phyloP scores from a whole-genome alignment of 1,140 invertebrate species.

The Tetragnatha versicolor region DNA sequence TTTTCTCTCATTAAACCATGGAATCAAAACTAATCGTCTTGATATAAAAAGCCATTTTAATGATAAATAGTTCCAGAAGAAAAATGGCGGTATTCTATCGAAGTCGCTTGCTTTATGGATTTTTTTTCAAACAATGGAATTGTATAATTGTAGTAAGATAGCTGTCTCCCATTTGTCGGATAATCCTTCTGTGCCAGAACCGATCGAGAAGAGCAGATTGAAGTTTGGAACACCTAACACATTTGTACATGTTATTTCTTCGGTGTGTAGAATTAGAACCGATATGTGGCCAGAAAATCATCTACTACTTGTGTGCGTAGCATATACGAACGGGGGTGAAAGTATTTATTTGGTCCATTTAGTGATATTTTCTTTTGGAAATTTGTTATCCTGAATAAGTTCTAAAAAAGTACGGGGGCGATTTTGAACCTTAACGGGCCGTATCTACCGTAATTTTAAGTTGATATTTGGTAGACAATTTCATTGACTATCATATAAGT shows the following conservation, averaged over 20 bases:
- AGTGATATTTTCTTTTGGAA: no score
- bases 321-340: no score
- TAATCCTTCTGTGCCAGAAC: conserved; percentile 29
- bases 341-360: no score
- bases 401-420: no score
- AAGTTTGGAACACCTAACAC: background rate
- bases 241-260: conserved; percentile 32
- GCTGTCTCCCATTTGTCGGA: background rate
- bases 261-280: conserved; percentile 30
- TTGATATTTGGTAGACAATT: no score
- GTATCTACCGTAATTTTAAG: no score
- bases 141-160: background rate
- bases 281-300: background rate
- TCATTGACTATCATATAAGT: no score
- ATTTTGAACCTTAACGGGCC: no score
- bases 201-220: background rate
- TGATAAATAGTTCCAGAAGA: background rate
- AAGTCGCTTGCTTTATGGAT: background rate
- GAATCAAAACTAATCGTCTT: background rate
- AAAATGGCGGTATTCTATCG: no score
- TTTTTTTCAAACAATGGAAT: background rate
- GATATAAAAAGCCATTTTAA: background rate
- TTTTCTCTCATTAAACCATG: no score
- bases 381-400: no score
- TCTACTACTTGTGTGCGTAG: no score